Evolutionary conservation across 2,888 invertebrate species (phyloP).

Genomic region (Baronia brevicornis): DNA sequence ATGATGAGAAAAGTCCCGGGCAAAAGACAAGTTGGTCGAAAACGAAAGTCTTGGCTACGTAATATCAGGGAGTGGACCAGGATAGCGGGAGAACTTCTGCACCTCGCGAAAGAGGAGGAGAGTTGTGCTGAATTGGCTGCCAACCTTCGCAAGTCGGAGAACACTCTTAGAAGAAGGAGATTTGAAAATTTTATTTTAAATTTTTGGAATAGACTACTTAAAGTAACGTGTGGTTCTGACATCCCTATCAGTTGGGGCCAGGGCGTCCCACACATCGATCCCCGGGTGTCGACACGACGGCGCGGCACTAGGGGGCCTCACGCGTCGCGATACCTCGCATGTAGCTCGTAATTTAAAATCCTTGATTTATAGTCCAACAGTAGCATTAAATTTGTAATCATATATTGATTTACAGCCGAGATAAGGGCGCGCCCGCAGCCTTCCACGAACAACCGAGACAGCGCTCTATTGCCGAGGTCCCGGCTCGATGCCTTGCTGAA

Average conservation of each 20-base stretch:
- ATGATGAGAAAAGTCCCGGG: too few relatives aligned
- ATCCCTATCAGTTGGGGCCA: constrained; percentile 20
- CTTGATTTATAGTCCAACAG: constrained; percentile 73
- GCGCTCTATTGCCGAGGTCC: constrained; percentile 43
- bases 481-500: constrained; percentile 37
- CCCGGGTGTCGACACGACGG: constrained; percentile 66
- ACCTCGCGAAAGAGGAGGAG: too few relatives aligned
- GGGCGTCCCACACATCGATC: constrained; percentile 32
- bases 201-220: background rate
- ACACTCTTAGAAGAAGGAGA: too few relatives aligned
- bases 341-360: constrained; percentile 73
- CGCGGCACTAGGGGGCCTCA: constrained; percentile 72
- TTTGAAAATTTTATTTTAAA: too few relatives aligned
- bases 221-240: too few relatives aligned
- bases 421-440: constrained; percentile 64
- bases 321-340: constrained; percentile 64
- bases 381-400: constrained; percentile 77
- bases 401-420: constrained; percentile 73
- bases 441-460: constrained; percentile 47
- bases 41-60: too few relatives aligned
- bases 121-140: too few relatives aligned
- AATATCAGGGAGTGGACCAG: too few relatives aligned
- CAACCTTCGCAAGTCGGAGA: too few relatives aligned
- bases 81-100: too few relatives aligned
- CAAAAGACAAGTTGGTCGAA: too few relatives aligned